These are phyloP conservation scores for Teleopsis dalmanni DNA, from an alignment of 1,140 invertebrate genomes.

Conservation along the genomic window DNA sequence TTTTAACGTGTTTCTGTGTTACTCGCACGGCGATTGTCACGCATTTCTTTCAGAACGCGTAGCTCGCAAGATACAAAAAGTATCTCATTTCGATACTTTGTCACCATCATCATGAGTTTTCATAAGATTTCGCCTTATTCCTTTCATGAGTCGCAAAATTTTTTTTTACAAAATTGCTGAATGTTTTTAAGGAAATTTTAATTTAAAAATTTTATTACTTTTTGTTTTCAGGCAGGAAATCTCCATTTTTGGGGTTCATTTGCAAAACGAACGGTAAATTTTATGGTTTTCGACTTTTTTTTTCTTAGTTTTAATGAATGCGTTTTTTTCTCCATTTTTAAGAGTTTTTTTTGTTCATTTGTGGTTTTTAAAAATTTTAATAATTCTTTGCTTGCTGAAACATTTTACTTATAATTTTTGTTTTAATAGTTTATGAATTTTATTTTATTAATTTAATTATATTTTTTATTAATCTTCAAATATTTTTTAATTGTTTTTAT, in stretches of 20 bases:
- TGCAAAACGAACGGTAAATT: constrained; percentile 44
- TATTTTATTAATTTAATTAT: background rate
- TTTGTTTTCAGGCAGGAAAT: constrained; percentile 40
- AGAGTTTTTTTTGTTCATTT: background rate
- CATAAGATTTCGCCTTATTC: no score
- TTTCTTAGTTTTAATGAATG: constrained; percentile 11
- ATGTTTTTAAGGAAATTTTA: no score
- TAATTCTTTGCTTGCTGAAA: constrained; percentile 2
- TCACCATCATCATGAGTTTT: no score
- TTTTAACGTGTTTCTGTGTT: no score
- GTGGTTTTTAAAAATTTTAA: constrained; percentile 8
- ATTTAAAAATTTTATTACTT: no score
- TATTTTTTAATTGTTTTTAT: background rate
- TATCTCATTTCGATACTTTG: no score
- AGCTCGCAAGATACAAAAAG: no score
- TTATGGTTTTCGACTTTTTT: constrained; percentile 16
- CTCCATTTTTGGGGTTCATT: constrained; percentile 44
- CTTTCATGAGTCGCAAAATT: no score
- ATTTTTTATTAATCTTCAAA: background rate
- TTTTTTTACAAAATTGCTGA: no score
- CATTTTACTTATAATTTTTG: background rate
- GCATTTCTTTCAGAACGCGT: no score
- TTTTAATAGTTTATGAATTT: background rate
- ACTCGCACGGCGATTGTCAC: no score
- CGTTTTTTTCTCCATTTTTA: constrained; percentile 1